A percentile compares a stretch with the other conserved stretches of the same genome.
Conservation (phyloP, 1,140 invertebrate species). For the Drosophila ananassae region DNA sequence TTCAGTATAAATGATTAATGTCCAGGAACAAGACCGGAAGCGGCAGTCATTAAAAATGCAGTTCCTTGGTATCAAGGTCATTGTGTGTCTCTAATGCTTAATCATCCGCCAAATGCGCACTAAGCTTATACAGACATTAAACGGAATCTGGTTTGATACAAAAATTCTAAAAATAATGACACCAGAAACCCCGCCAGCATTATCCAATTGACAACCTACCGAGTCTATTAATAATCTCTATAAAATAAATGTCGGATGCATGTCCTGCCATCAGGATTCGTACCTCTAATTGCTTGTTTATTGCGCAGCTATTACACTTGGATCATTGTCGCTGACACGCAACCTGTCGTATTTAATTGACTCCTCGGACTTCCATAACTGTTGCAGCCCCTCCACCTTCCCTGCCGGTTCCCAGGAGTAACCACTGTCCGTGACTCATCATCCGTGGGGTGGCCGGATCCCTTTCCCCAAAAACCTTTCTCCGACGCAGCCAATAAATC, state of each 20-base stretch:
- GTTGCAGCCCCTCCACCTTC: not conserved
- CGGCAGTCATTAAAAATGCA: not conserved
- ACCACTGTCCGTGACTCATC: slow-evolving; percentile 28
- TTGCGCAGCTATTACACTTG: slow-evolving; percentile 42
- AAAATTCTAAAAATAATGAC: not conserved
- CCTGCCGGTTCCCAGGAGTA: not conserved
- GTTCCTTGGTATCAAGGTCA: slow-evolving; percentile 5
- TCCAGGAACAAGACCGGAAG: slow-evolving; percentile 2
- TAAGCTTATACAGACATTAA: not conserved
- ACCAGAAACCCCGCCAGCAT: not conserved
- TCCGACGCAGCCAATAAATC: slow-evolving; percentile 31
- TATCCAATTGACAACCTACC: not conserved
- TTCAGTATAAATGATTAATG: slow-evolving; percentile 10
- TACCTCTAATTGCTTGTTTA: slow-evolving; percentile 59
- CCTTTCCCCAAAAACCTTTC: slow-evolving; percentile 6
- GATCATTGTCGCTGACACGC: slow-evolving; percentile 45
- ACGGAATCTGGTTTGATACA: not conserved
- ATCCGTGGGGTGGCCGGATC: slow-evolving; percentile 16
- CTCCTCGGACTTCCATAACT: slow-evolving; percentile 1
- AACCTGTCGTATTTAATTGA: slow-evolving; percentile 35
- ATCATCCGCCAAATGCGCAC: slow-evolving; percentile 8
- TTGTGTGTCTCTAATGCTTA: not conserved
- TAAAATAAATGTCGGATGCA: slow-evolving; percentile 9
- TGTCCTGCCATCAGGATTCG: slow-evolving; percentile 15
- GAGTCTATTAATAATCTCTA: slow-evolving; percentile 22